Evolutionary conservation across 2,113 vertebrate genomes (phyloP).

Genomic region (Notothenia rossii): DNA sequence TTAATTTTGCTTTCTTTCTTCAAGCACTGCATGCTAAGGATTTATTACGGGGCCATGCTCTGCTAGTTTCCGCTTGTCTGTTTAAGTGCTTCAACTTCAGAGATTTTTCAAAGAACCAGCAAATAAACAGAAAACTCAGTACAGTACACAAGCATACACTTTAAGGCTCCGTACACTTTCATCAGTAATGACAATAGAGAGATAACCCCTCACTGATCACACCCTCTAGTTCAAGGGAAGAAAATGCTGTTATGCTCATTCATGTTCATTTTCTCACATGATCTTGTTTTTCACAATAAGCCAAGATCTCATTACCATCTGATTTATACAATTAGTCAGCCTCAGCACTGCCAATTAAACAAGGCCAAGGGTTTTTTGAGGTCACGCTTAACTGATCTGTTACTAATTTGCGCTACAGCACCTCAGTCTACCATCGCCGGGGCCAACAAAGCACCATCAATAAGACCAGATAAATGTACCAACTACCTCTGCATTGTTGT

Average conservation of each 20-base stretch:
- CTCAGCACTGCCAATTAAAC: conserved; percentile 90
- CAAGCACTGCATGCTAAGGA: conserved; percentile 67
- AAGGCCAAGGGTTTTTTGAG: conserved; percentile 89
- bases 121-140: conserved; percentile 49
- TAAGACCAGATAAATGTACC: conserved; percentile 62
- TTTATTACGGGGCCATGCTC: conserved; percentile 74
- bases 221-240: conserved; percentile 9
- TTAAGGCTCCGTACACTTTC: conserved; percentile 25
- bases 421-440: conserved; percentile 75
- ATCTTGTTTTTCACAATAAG: conserved; percentile 89
- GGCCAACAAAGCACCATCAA: conserved; percentile 66
- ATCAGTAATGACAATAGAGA: conserved; percentile 17
- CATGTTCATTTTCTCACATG: conserved; percentile 86
- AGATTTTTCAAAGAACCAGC: conserved; percentile 43
- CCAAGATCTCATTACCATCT: conserved; percentile 89
- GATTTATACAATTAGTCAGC: conserved; percentile 90
- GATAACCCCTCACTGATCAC: conserved; percentile 17
- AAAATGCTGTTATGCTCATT: conserved; percentile 61
- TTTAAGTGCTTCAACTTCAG: conserved; percentile 42
- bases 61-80: conserved; percentile 58
- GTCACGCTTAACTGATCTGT: conserved; percentile 89
- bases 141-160: conserved; percentile 3
- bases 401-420: conserved; percentile 84
- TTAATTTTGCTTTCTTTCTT: conserved; percentile 64
- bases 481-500: conserved; percentile 61